phyloP scores from a whole-genome alignment of 2,113 vertebrate genomes.

The Forbesichthys papilliferus region DNA sequence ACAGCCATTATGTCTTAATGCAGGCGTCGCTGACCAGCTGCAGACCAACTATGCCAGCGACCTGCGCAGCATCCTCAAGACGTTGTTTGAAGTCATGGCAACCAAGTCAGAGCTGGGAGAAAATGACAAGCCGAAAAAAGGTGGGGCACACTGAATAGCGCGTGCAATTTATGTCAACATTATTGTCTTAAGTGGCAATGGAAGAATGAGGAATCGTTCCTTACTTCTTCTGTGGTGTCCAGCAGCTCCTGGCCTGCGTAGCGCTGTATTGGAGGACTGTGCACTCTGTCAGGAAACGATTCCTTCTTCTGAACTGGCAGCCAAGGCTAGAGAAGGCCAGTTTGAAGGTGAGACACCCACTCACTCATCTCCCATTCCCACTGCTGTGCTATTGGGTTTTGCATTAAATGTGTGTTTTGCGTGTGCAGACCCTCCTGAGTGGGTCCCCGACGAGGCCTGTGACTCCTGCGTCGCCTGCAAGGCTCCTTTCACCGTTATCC shows the following conservation, averaged over 20 bases:
- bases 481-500: slow-evolving; percentile 96
- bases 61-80: slow-evolving; percentile 94
- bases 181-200: no score
- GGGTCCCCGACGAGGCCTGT: slow-evolving; percentile 96
- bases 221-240: slow-evolving; percentile 43
- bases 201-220: neutral
- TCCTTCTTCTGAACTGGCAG: slow-evolving; percentile 89
- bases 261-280: slow-evolving; percentile 88
- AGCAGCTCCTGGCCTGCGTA: slow-evolving; percentile 84
- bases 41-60: slow-evolving; percentile 99
- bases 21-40: slow-evolving; percentile 96
- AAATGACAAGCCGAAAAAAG: slow-evolving; percentile 87
- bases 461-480: slow-evolving; percentile 92
- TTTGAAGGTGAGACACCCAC: slow-evolving; percentile 85
- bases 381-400: neutral
- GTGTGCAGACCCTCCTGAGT: slow-evolving; percentile 90
- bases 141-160: slow-evolving; percentile 52
- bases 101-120: slow-evolving; percentile 90
- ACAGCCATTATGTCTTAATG: slow-evolving; percentile 3
- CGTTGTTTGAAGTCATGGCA: slow-evolving; percentile 97
- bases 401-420: slow-evolving; percentile 9
- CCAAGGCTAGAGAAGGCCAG: slow-evolving; percentile 90
- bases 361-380: neutral
- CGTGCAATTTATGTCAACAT: no score
- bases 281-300: slow-evolving; percentile 93